Conservation (phyloP, 2,888 invertebrate species). For the Branchinecta sandiegonensis region DNA sequence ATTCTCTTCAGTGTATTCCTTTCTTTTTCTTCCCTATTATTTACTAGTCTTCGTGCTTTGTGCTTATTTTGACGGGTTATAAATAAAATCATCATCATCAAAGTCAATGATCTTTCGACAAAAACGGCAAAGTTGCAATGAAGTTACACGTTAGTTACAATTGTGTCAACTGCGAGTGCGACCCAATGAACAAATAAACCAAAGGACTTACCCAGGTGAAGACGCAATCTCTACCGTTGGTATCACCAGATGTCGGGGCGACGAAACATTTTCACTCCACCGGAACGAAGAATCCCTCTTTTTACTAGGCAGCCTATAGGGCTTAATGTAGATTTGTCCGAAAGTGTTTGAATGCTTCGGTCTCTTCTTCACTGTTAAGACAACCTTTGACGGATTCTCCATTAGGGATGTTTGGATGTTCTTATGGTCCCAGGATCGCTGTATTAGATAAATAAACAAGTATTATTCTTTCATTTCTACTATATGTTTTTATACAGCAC, state of each 20-base stretch:
- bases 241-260: constrained; percentile 47
- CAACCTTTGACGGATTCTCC: constrained; percentile 60
- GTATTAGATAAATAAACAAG: constrained; percentile 22
- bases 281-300: constrained; percentile 46
- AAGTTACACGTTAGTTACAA: too few species aligned
- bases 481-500: too few species aligned
- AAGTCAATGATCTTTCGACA: too few species aligned
- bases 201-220: constrained; percentile 39
- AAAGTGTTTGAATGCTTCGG: constrained; percentile 61
- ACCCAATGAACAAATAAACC: neutral
- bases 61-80: too few species aligned
- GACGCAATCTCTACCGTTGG: constrained; percentile 47
- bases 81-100: too few species aligned
- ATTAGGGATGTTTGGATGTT: constrained; percentile 53
- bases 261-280: constrained; percentile 54
- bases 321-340: constrained; percentile 56
- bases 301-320: constrained; percentile 50
- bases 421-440: constrained; percentile 69
- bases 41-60: too few species aligned
- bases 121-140: too few species aligned
- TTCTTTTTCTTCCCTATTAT: too few species aligned
- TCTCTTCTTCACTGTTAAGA: constrained; percentile 63
- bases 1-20: too few species aligned
- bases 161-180: too few species aligned
- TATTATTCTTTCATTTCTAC: too few species aligned